phyloP scores from a whole-genome alignment of 2,797 vertebrate genomes.

The Calcarius lapponicus region DNA sequence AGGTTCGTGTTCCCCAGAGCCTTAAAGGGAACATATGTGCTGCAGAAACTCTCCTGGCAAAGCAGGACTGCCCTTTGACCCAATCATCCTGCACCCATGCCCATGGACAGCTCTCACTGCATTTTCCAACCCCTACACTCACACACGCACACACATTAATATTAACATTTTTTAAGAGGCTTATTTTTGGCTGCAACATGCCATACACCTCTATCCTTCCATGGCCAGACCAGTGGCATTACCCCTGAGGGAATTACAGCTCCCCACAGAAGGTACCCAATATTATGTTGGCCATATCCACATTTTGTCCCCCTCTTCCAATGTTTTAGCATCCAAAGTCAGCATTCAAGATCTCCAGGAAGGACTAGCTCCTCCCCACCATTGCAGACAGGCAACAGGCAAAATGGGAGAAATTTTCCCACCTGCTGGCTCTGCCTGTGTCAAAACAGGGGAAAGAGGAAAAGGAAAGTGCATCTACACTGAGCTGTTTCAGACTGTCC shows the following conservation, averaged over 20 bases:
- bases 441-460: background rate
- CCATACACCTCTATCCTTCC: background rate
- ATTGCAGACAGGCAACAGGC: background rate
- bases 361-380: background rate
- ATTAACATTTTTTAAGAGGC: background rate
- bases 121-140: background rate
- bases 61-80: background rate
- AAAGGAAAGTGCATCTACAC: background rate
- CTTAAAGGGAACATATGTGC: background rate
- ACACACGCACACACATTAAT: background rate
- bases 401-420: background rate
- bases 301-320: background rate
- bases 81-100: background rate
- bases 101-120: background rate
- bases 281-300: rapidly evolving
- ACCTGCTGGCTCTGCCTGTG: background rate
- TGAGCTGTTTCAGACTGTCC: background rate
- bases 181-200: background rate
- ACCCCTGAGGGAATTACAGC: background rate
- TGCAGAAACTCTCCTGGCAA: background rate
- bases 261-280: rapidly evolving
- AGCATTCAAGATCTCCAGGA: background rate
- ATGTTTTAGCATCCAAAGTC: background rate
- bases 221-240: background rate
- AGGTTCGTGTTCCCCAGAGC: background rate